Percentiles rank a stretch among this genome's conserved stretches.
phyloP scores from a whole-genome alignment of 2,113 vertebrate species.

The Callaeas wilsoni region DNA sequence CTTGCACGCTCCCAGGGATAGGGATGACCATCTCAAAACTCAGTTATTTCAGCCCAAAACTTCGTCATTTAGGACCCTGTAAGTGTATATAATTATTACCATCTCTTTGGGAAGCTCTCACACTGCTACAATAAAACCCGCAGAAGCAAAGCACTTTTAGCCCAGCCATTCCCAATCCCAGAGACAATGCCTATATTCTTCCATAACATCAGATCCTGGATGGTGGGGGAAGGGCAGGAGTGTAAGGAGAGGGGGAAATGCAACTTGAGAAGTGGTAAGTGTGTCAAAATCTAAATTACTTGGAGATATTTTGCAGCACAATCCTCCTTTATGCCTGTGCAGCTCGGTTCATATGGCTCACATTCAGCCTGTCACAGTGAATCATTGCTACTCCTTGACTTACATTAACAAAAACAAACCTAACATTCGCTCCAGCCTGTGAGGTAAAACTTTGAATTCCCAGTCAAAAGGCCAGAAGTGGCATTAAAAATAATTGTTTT shows the following conservation, averaged over 20 bases:
- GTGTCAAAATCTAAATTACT: slow-evolving; percentile 43
- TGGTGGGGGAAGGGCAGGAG: slow-evolving; percentile 2
- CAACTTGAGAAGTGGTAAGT: slow-evolving; percentile 33
- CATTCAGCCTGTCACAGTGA: slow-evolving; percentile 63
- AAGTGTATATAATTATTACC: rapidly evolving
- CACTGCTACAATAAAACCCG: neutral
- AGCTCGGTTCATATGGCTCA: slow-evolving; percentile 47
- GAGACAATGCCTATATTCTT: slow-evolving; percentile 44
- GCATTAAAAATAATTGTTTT: neutral
- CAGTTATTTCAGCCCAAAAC: neutral
- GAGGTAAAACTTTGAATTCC: neutral
- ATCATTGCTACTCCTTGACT: slow-evolving; percentile 54
- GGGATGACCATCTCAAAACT: neutral
- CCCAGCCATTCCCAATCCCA: neutral
- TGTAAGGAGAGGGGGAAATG: neutral
- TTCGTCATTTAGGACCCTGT: neutral
- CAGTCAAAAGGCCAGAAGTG: slow-evolving; percentile 10
- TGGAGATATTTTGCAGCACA: slow-evolving; percentile 38
- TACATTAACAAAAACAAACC: slow-evolving; percentile 53
- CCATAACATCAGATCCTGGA: slow-evolving; percentile 1
- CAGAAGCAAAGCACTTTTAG: neutral
- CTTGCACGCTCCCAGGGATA: rapidly evolving
- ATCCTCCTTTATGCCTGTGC: slow-evolving; percentile 38
- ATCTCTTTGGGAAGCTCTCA: neutral
- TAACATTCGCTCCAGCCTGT: neutral